A percentile compares a stretch with the other conserved stretches of the same genome.
Conservation (phyloP, 2,113 vertebrate species). For the Pollachius pollachius region DNA sequence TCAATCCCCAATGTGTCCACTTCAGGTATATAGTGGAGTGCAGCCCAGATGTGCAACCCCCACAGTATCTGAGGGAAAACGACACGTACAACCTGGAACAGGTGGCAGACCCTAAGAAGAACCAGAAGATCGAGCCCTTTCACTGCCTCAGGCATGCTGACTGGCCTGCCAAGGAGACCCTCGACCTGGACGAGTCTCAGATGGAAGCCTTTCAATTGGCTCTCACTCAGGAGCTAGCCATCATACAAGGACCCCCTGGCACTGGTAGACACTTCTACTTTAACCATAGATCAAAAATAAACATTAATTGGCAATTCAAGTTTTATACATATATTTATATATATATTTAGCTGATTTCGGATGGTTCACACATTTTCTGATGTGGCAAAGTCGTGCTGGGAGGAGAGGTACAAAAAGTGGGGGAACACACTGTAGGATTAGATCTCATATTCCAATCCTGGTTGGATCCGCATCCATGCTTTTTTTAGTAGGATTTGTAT, state of each 20-base stretch:
- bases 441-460: no score
- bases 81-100: slow-evolving; percentile 74
- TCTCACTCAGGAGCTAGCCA: slow-evolving; percentile 91
- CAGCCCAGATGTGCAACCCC: slow-evolving; percentile 69
- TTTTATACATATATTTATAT: no score
- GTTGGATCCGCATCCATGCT: no score
- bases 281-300: not conserved
- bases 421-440: no score
- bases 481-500: no score
- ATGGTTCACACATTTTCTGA: no score
- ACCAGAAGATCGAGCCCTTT: slow-evolving; percentile 49
- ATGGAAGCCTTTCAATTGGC: slow-evolving; percentile 80
- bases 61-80: slow-evolving; percentile 72
- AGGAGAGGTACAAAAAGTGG: no score
- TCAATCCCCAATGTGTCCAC: not conserved
- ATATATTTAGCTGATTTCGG: no score
- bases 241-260: slow-evolving; percentile 95
- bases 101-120: slow-evolving; percentile 40
- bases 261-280: slow-evolving; percentile 75
- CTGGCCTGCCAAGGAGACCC: slow-evolving; percentile 81
- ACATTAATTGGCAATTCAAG: no score
- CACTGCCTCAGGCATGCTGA: slow-evolving; percentile 64
- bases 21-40: slow-evolving; percentile 88
- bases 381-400: no score
- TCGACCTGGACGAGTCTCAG: slow-evolving; percentile 89